A percentile compares a stretch with the other conserved stretches of the same genome.
phyloP scores from a whole-genome alignment of 2,797 vertebrate genomes.

The Xyrichtys novacula region DNA sequence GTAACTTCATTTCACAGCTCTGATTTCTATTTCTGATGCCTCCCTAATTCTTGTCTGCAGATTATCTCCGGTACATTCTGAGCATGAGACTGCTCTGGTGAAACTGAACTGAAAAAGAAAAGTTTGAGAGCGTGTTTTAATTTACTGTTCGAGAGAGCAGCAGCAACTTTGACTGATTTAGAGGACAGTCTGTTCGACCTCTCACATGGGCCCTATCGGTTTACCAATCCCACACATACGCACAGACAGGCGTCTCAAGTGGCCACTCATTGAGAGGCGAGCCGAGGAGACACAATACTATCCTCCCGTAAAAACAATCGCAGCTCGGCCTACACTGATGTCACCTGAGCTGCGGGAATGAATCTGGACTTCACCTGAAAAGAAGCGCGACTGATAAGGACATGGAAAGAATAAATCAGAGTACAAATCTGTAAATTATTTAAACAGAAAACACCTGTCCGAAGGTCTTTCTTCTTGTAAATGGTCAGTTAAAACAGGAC shows the following conservation, averaged over 20 bases:
- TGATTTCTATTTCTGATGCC: not conserved
- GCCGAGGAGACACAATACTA: conserved; percentile 47
- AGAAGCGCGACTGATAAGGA: no score
- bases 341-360: conserved; percentile 29
- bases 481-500: no score
- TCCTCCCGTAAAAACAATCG: conserved; percentile 28
- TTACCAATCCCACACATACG: conserved; percentile 46
- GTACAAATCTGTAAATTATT: no score
- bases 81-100: not conserved
- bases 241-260: conserved; percentile 46
- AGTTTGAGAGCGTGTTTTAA: conserved; percentile 1
- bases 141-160: conserved; percentile 14
- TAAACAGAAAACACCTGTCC: no score
- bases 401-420: no score
- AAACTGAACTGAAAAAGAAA: not conserved
- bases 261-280: conserved; percentile 61
- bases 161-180: conserved; percentile 34
- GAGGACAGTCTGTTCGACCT: conserved; percentile 37
- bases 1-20: conserved; percentile 1
- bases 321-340: conserved; percentile 24
- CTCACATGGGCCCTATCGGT: conserved; percentile 45
- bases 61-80: not conserved
- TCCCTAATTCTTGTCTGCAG: not conserved
- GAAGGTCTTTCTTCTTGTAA: no score
- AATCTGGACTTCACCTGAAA: conserved; percentile 13